A percentile compares a stretch with the other conserved stretches of the same genome.
These are phyloP conservation scores for Pandemis cinnamomeana DNA, from an alignment of 2,888 invertebrate genomes.

Conservation along the genomic window DNA sequence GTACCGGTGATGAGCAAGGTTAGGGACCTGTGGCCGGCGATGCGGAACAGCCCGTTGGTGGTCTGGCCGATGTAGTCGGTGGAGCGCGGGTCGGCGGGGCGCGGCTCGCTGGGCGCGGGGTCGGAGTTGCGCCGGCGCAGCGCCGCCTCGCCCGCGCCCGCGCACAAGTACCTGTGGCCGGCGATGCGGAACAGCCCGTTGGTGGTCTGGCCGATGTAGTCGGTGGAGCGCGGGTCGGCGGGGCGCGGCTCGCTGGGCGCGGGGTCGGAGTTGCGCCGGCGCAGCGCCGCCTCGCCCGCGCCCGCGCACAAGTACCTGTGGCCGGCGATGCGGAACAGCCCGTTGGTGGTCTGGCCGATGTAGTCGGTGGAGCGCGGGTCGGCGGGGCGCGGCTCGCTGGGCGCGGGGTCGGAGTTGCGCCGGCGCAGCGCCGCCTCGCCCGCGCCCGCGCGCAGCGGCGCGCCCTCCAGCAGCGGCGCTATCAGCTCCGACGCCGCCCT, in stretches of 20 bases:
- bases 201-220: conserved; percentile 82
- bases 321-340: conserved; percentile 89
- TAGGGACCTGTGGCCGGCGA: conserved; percentile 87
- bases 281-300: conserved; percentile 75
- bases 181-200: conserved; percentile 90
- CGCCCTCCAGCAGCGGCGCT: conserved; percentile 49
- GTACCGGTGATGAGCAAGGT: not conserved
- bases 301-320: too few species aligned
- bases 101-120: conserved; percentile 85
- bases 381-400: conserved; percentile 86
- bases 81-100: conserved; percentile 83
- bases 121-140: conserved; percentile 76
- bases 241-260: conserved; percentile 86
- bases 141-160: conserved; percentile 67
- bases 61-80: conserved; percentile 83
- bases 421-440: conserved; percentile 81
- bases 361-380: conserved; percentile 80
- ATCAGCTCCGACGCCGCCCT: conserved; percentile 63
- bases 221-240: conserved; percentile 79
- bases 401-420: conserved; percentile 72
- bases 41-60: conserved; percentile 88
- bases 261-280: conserved; percentile 75
- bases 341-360: conserved; percentile 85
- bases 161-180: conserved; percentile 89
- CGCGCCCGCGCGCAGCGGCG: conserved; percentile 13